Conservation (phyloP, 2,113 vertebrate genomes). For the Alouatta palliata region DNA sequence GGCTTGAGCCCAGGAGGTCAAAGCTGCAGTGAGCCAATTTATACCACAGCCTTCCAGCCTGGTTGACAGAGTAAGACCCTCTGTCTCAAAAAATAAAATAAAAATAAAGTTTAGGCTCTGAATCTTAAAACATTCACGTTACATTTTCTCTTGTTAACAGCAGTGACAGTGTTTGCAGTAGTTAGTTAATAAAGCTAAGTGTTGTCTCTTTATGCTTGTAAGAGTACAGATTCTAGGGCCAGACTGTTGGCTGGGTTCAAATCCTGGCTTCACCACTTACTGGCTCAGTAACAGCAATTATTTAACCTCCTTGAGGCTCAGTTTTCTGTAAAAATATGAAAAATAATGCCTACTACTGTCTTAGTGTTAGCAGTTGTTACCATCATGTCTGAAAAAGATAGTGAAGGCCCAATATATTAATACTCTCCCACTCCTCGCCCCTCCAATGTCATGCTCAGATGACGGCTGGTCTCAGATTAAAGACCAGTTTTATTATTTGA, state of each 20-base stretch:
- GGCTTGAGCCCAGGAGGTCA: too few relatives aligned
- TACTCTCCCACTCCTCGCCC: background rate
- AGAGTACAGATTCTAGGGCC: background rate
- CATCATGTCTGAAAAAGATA: background rate
- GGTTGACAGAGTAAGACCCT: too few relatives aligned
- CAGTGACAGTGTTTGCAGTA: background rate
- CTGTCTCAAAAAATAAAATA: background rate
- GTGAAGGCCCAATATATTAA: background rate
- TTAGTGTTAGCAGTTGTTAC: background rate
- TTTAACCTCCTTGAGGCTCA: background rate
- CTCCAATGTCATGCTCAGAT: background rate
- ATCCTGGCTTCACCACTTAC: background rate
- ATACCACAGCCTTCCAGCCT: too few relatives aligned
- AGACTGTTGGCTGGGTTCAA: background rate
- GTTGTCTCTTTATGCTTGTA: background rate
- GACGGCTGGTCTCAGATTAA: background rate
- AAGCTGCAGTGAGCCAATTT: too few relatives aligned
- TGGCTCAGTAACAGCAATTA: background rate
- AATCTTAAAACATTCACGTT: background rate
- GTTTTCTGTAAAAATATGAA: conserved; percentile 6
- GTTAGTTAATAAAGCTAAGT: background rate
- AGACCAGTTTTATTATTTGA: background rate
- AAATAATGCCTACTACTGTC: background rate
- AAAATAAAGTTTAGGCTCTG: background rate
- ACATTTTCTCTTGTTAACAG: background rate